Evolutionary conservation across 2,797 vertebrate species (phyloP), one percentile per base, ranked within the genome.

Genomic region (Pipistrellus kuhlii): DNA sequence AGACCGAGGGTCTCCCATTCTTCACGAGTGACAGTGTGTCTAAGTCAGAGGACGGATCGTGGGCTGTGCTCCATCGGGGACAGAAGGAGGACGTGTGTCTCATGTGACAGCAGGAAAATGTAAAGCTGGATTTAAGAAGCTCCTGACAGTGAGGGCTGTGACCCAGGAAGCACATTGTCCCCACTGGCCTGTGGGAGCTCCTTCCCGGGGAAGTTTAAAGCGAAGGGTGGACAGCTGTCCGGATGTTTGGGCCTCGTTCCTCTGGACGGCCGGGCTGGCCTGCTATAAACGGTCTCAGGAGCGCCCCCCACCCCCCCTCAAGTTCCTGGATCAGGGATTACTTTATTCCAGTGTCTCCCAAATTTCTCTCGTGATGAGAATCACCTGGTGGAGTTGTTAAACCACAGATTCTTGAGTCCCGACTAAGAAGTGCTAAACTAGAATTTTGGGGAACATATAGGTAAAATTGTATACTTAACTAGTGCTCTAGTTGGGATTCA

Each of bases 101-200:
- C n/a, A 73, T 35, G 57, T 81, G 88, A 82, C 89, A 90, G 66
- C 82, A 95, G 68, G 73, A 88, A 88, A 88, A 62, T 71, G 48
- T 62, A 83, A 80, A 55, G 35, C 85, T 57, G 57, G 84, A 51
- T 80, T 46, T 75, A 59, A 91, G 77, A 88, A 51, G 12, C 51
- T 94, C 75, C 73, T 73, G 76, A 69, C 90, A 66, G 68, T 44
- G 62, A 59, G 68, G 81, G 73, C 18, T 46, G 57, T 23, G 27
- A 76, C 51, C 44, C 84, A 86, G 71, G 68, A 80, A 78, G 68
- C 51, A 35, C 35, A 44, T 17, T 62, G 69, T 59, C 14, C 11
- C 11, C 9, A 8, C 35, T n/a, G 57, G 72, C 80, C 83, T 44
- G 0, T 48, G 64, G 41, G 91, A 73, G 14, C 59, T 51, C 62